Evolutionary conservation across 37 sponge, comb jelly and placozoan species (phyloP).

Genomic region (Axinella damicornis): DNA sequence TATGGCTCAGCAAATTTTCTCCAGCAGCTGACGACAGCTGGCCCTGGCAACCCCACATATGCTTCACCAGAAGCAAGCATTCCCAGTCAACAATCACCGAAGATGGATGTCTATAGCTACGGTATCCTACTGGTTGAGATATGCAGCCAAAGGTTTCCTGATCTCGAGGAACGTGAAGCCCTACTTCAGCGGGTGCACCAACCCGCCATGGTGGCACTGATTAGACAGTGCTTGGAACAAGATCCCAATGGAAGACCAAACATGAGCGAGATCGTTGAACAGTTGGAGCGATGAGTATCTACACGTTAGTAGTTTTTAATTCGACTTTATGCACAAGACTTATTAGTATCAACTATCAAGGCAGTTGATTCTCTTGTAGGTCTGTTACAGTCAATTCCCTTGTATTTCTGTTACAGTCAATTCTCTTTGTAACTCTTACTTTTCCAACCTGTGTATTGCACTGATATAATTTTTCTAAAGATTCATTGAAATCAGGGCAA

Average conservation of each 20-base stretch:
- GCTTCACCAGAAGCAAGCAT: conserved; percentile 43
- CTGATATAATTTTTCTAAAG: no score
- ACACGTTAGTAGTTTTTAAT: no score
- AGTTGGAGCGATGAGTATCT: not conserved
- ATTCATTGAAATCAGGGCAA: no score
- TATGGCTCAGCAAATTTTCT: conserved; percentile 73
- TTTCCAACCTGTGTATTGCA: no score
- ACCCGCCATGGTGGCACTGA: not conserved
- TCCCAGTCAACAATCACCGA: conserved; percentile 50
- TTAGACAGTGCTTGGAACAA: not conserved
- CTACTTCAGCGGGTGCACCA: not conserved
- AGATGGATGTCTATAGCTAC: conserved; percentile 58
- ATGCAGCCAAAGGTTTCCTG: conserved; percentile 6
- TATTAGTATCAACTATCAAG: no score
- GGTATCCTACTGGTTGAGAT: conserved; percentile 47
- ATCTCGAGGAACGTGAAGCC: not conserved
- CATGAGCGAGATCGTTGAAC: not conserved
- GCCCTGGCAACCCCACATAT: conserved; percentile 9
- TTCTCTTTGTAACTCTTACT: no score
- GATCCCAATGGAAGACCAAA: not conserved
- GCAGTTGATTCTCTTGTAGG: no score
- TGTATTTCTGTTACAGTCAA: no score
- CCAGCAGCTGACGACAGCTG: not conserved
- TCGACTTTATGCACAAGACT: no score
- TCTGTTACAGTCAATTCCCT: no score